A percentile compares a stretch with the other conserved stretches of the same genome.
Conservation (phyloP, 2,113 vertebrate species). For the Cacatua alba region DNA sequence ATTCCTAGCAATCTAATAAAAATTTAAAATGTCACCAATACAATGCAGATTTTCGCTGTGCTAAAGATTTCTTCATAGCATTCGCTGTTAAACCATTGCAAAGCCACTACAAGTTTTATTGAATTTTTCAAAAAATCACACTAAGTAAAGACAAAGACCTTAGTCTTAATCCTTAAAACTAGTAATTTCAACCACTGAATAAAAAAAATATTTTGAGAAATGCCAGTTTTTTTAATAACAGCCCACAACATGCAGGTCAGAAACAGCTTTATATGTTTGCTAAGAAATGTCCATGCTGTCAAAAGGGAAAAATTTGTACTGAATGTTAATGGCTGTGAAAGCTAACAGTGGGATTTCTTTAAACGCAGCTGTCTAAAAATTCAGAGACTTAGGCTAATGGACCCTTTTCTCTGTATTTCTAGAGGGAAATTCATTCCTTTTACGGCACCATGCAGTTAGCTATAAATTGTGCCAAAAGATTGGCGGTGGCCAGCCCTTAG, state of each 20-base stretch:
- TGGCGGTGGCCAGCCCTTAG: neutral
- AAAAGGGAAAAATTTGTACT: neutral
- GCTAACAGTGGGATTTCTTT: neutral
- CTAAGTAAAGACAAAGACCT: neutral
- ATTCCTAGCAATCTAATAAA: neutral
- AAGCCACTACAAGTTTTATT: neutral
- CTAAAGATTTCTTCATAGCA: neutral
- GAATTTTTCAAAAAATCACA: neutral
- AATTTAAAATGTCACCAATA: neutral
- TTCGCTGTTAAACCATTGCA: neutral
- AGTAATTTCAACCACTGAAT: neutral
- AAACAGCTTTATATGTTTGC: neutral
- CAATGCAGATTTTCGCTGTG: neutral
- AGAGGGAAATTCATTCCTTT: neutral
- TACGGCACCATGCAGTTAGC: neutral
- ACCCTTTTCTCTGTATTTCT: neutral
- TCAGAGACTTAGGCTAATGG: neutral
- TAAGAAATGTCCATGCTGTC: neutral
- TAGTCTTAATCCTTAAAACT: neutral
- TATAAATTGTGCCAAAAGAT: rapidly evolving
- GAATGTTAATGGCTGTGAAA: neutral
- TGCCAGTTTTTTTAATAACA: neutral
- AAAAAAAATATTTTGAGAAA: neutral
- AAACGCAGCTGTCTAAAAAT: neutral
- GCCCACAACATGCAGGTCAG: neutral